Evolutionary conservation across 2,113 vertebrate species (phyloP).

Genomic region (Calyptommatus sinebrachiatus): DNA sequence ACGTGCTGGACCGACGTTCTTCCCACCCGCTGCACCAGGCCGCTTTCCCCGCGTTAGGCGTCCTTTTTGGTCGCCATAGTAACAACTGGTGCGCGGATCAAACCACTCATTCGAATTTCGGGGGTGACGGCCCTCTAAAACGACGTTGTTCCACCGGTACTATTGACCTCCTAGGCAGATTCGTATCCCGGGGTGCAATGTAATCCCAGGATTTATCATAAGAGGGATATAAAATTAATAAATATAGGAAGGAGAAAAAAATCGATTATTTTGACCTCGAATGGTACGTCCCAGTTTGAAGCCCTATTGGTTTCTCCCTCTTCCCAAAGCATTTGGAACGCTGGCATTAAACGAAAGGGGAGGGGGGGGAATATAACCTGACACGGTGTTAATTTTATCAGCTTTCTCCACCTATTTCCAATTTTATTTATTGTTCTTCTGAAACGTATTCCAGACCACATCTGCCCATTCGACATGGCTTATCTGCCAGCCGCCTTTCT

Average conservation of each 20-base stretch:
- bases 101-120: conserved; percentile 33
- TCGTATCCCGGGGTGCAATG: neutral
- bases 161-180: neutral
- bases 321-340: neutral
- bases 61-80: conserved; percentile 24
- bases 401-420: neutral
- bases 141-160: no score
- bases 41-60: neutral
- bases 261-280: neutral
- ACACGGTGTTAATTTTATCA: neutral
- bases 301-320: neutral
- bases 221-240: neutral
- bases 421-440: neutral
- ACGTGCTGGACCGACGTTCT: no score
- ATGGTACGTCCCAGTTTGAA: neutral
- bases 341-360: conserved; percentile 1
- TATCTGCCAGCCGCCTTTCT: neutral
- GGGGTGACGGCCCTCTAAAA: no score
- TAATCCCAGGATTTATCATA: neutral
- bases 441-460: no score
- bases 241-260: neutral
- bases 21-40: neutral
- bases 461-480: fast-evolving
- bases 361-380: neutral
- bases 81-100: conserved; percentile 38